Percentiles rank a stretch among this genome's conserved stretches.
Evolutionary conservation across 1,140 invertebrate genomes (phyloP).

Genomic region (Streblospio benedicti): DNA sequence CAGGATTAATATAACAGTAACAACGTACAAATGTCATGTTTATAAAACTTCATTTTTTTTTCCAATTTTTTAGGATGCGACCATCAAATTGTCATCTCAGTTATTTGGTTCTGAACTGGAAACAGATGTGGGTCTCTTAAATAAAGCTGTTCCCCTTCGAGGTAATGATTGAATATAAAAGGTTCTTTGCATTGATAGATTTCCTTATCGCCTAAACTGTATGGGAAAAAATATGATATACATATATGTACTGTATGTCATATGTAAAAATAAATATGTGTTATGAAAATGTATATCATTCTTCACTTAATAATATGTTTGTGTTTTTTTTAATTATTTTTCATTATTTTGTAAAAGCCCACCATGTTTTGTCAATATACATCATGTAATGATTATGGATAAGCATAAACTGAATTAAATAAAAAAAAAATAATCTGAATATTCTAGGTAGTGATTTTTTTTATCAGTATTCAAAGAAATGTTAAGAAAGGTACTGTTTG

Average conservation of each 20-base stretch:
- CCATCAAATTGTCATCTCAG: slow-evolving; percentile 71
- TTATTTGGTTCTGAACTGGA: slow-evolving; percentile 83
- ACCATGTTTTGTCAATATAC: too few relatives aligned
- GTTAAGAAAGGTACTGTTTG: too few relatives aligned
- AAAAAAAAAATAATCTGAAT: too few relatives aligned
- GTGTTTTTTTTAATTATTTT: neutral
- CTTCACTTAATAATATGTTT: neutral
- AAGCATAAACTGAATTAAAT: too few relatives aligned
- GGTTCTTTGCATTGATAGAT: neutral
- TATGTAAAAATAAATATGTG: neutral
- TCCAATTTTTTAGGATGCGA: neutral
- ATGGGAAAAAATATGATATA: neutral
- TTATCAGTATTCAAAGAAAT: too few relatives aligned
- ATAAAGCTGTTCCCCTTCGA: slow-evolving; percentile 67
- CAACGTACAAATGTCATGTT: neutral
- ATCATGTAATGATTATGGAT: too few relatives aligned
- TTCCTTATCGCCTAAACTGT: neutral
- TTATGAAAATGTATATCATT: neutral
- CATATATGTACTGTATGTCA: neutral
- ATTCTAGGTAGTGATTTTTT: too few relatives aligned
- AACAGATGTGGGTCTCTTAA: slow-evolving; percentile 78
- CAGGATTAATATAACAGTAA: too few relatives aligned
- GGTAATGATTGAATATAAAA: slow-evolving; percentile 53
- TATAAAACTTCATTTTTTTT: neutral
- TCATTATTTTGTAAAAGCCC: too few relatives aligned